Conservation (phyloP, 2,113 vertebrate genomes). For the Pollachius pollachius region DNA sequence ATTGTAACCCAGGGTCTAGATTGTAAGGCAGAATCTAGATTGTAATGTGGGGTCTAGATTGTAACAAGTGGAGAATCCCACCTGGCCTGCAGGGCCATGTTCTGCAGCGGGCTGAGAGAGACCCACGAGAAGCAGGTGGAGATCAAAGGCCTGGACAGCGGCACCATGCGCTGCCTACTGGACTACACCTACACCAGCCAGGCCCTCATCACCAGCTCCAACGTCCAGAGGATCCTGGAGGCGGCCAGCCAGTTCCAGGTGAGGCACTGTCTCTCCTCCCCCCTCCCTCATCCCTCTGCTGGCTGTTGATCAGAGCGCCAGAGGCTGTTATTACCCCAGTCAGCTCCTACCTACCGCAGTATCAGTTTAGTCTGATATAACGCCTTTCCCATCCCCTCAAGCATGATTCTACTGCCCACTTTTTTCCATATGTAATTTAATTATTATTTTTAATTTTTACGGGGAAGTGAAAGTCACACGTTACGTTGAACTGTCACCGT, state of each 20-base stretch:
- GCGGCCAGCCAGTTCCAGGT: slow-evolving; percentile 97
- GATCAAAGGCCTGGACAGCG: slow-evolving; percentile 88
- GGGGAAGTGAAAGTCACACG: slow-evolving; percentile 69
- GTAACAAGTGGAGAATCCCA: background rate
- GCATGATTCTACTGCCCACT: too few relatives aligned
- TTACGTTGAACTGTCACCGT: slow-evolving; percentile 56
- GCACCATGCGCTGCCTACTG: slow-evolving; percentile 87
- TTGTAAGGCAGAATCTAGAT: too few relatives aligned
- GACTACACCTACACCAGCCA: slow-evolving; percentile 95
- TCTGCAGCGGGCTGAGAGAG: slow-evolving; percentile 93
- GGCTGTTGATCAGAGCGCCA: too few relatives aligned
- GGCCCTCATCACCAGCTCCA: slow-evolving; percentile 87
- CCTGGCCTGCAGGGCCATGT: slow-evolving; percentile 85
- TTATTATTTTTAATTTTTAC: slow-evolving; percentile 7
- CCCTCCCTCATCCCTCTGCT: too few relatives aligned
- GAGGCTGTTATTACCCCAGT: too few relatives aligned
- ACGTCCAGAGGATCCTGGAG: slow-evolving; percentile 89
- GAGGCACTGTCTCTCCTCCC: slow-evolving; percentile 23
- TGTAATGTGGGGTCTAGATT: background rate
- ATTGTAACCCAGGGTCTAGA: too few relatives aligned
- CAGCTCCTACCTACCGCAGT: too few relatives aligned
- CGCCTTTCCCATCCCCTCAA: too few relatives aligned
- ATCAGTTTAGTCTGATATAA: too few relatives aligned
- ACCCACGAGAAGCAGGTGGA: slow-evolving; percentile 87
- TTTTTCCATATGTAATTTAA: too few relatives aligned